Conservation (phyloP, 2,888 invertebrate genomes). For the Disparrhopalites patrizii region DNA sequence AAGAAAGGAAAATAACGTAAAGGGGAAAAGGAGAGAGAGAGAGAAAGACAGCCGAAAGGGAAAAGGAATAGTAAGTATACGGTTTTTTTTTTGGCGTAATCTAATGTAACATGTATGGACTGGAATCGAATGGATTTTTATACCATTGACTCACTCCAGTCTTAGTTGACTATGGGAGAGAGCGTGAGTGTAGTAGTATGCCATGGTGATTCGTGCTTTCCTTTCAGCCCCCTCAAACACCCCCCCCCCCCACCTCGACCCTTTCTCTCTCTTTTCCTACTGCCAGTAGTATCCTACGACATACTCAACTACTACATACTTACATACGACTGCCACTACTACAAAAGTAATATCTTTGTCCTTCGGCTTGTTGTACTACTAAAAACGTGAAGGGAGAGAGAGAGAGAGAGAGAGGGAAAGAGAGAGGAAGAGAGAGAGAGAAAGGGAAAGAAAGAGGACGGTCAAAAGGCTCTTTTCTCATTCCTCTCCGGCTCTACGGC, state of each 20-base stretch:
- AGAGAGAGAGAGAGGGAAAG: conserved; percentile 22
- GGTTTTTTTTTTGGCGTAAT: conserved; percentile 17
- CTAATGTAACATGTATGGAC: conserved; percentile 17
- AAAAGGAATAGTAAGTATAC: background rate
- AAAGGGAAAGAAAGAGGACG: background rate
- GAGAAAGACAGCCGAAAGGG: background rate
- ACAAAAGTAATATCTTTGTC: background rate
- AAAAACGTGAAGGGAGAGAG: conserved; percentile 8
- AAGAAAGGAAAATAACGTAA: background rate
- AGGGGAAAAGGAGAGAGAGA: background rate
- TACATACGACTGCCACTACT: background rate
- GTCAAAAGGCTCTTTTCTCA: conserved; percentile 3
- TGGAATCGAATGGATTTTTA: conserved; percentile 13
- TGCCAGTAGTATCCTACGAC: background rate
- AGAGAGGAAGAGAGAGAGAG: conserved; percentile 25
- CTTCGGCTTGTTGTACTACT: conserved; percentile 4
- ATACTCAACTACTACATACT: background rate
- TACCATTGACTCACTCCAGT: conserved; percentile 19
- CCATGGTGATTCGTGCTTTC: too few species aligned
- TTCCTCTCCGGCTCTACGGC: too few species aligned
- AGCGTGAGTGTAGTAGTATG: too few species aligned
- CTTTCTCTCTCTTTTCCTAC: background rate
- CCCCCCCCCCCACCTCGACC: too few species aligned
- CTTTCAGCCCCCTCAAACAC: too few species aligned
- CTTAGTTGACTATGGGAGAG: too few species aligned